Base-by-base conservation (phyloP, 1,140 invertebrate species). In the Temnothorax nylanderi region DNA sequence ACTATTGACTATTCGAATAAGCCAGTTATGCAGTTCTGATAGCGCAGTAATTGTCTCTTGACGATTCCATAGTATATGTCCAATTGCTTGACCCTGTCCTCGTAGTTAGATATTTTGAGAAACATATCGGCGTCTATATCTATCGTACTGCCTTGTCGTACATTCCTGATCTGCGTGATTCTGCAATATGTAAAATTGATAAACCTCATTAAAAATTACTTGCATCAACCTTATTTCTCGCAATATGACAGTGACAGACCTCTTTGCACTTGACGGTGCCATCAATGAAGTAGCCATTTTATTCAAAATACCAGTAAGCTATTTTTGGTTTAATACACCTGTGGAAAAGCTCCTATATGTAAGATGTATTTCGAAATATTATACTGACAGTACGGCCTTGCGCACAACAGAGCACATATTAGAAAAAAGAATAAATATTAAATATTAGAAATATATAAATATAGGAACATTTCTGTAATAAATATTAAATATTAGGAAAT, bases 21-120 rank as follows among this genome's bases (percentile, higher is more conserved):
- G 5, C 99, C 99, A 72, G 98, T 98, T 60, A 99, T 99, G 74
- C 98, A 97, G 95, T 98, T 99, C 96, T 99, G 99, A 95, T 98
- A 98, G 65, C 97, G 96, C 32, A 99, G 94, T 74, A 99, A 96
- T 93, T 99, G 98, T 85, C 98, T 96, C 96, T 99, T 99, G 8
- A 99, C 99, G 91, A 98, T 98, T 91, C 98, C 98, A 97, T 99
- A 99, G 94, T 98, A 99, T 92, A 98, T 97, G 95, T 99, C 98
- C 71, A 99, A 95, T 95, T 98, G 98, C 89, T 97, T 96, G 3
- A 99, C 98, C 54, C 98, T 98, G 87, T 98, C 98, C 95, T 98
- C 98, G 96, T 99, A 99, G 95, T 98, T 98, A 10, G 97, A 97
- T 54, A 97, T 97, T 95, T 98, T 98, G 47, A 98, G 94, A 93